phyloP scores from a whole-genome alignment of 1,140 invertebrate genomes.

The Aradophagus sp. region DNA sequence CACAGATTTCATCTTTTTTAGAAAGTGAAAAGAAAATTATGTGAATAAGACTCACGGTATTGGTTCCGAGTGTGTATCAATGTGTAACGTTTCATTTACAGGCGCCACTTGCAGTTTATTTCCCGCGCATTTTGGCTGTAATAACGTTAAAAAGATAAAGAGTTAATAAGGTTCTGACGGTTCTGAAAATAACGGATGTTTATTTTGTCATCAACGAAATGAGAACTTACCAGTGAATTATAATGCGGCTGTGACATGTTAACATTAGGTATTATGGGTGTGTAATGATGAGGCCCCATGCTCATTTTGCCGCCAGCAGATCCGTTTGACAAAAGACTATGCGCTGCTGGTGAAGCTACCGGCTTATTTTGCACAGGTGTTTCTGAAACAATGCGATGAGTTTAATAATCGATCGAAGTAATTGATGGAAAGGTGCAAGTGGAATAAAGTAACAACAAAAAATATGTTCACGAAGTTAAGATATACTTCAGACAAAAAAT shows the following conservation, averaged over 20 bases:
- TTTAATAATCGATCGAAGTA: too few species aligned
- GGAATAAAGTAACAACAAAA: too few species aligned
- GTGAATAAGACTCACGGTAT: constrained; percentile 85
- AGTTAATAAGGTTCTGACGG: too few species aligned
- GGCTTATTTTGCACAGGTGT: constrained; percentile 78
- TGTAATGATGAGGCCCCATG: constrained; percentile 78
- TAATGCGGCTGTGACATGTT: constrained; percentile 75
- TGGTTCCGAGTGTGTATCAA: constrained; percentile 89
- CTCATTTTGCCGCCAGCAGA: constrained; percentile 76
- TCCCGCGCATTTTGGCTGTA: constrained; percentile 72
- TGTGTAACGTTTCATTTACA: constrained; percentile 84
- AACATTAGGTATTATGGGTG: constrained; percentile 78
- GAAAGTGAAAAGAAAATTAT: too few species aligned
- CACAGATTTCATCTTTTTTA: too few species aligned
- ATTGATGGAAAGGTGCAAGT: too few species aligned
- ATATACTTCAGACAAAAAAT: too few species aligned
- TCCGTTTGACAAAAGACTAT: constrained; percentile 80
- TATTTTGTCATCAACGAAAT: too few species aligned
- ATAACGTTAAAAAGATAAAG: constrained; percentile 16
- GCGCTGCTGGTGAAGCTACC: constrained; percentile 82
- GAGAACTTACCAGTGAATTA: constrained; percentile 73
- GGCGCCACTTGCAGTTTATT: constrained; percentile 71
- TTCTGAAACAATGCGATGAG: constrained; percentile 68
- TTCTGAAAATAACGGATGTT: too few species aligned
- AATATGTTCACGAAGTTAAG: too few species aligned